phyloP scores from a whole-genome alignment of 2,888 invertebrate genomes.

The Leptarthrus brevirostris region DNA sequence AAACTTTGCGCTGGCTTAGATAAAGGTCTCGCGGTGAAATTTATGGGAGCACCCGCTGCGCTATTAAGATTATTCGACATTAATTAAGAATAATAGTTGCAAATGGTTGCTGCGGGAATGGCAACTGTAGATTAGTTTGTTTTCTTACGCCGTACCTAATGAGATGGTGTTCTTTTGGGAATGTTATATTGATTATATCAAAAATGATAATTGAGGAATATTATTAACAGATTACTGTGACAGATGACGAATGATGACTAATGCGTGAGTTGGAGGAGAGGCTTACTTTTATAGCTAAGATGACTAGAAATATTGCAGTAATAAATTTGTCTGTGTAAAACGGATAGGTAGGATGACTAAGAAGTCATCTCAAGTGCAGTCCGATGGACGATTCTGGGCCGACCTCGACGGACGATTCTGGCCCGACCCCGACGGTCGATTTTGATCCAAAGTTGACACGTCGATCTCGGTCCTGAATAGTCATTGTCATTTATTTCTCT shows the following conservation, averaged over 20 bases:
- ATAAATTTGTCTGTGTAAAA: no score
- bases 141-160: constrained; percentile 1
- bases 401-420: no score
- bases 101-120: constrained; percentile 8
- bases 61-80: constrained; percentile 45
- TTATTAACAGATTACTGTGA: constrained; percentile 3
- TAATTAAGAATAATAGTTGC: constrained; percentile 49
- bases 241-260: constrained; percentile 31
- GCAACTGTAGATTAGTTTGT: background rate
- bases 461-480: no score
- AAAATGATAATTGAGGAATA: constrained; percentile 7
- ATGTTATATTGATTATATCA: background rate
- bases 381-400: no score
- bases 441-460: no score
- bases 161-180: constrained; percentile 8
- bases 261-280: no score
- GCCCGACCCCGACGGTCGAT: no score
- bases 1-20: constrained; percentile 23
- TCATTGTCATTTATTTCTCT: no score
- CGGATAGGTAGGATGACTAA: no score
- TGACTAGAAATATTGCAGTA: no score
- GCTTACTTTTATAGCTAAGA: no score
- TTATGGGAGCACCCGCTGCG: constrained; percentile 35
- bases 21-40: constrained; percentile 37
- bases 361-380: no score